phyloP scores from a whole-genome alignment of 2,888 invertebrate species.

The Chrysodeixis includens region DNA sequence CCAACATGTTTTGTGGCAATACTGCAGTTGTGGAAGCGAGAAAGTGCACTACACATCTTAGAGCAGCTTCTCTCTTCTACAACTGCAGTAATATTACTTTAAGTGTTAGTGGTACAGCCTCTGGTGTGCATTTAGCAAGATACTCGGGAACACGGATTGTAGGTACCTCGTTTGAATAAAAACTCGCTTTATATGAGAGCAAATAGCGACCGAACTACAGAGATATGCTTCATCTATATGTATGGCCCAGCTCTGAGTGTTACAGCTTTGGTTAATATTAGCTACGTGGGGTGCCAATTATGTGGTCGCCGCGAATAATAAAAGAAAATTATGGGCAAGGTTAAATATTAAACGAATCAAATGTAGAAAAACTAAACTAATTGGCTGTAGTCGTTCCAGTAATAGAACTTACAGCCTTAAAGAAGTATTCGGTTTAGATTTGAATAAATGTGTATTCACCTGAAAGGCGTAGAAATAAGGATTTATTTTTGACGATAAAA shows the following conservation, averaged over 20 bases:
- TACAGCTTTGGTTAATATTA: slow-evolving; percentile 1
- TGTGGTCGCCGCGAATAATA: neutral
- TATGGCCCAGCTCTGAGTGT: slow-evolving; percentile 28
- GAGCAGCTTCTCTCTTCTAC: too few relatives aligned
- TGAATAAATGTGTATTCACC: neutral
- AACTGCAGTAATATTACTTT: too few relatives aligned
- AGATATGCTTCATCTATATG: slow-evolving; percentile 49
- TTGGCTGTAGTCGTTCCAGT: neutral
- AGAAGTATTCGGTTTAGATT: neutral
- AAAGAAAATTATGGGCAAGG: neutral
- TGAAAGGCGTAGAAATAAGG: neutral
- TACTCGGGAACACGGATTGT: slow-evolving; percentile 6
- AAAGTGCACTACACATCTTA: too few relatives aligned
- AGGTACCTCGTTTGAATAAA: slow-evolving; percentile 37
- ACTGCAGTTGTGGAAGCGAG: too few relatives aligned
- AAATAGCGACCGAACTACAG: slow-evolving; percentile 38
- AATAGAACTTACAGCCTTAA: too few relatives aligned
- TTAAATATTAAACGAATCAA: neutral
- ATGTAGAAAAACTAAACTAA: neutral
- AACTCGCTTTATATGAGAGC: slow-evolving; percentile 39
- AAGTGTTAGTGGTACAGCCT: too few relatives aligned
- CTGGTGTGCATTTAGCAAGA: slow-evolving; percentile 13
- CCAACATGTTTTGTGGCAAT: too few relatives aligned
- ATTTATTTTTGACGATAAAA: neutral
- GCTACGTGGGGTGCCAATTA: slow-evolving; percentile 1